Conservation (phyloP, 2,888 invertebrate genomes). For the Nomada fabriciana region DNA sequence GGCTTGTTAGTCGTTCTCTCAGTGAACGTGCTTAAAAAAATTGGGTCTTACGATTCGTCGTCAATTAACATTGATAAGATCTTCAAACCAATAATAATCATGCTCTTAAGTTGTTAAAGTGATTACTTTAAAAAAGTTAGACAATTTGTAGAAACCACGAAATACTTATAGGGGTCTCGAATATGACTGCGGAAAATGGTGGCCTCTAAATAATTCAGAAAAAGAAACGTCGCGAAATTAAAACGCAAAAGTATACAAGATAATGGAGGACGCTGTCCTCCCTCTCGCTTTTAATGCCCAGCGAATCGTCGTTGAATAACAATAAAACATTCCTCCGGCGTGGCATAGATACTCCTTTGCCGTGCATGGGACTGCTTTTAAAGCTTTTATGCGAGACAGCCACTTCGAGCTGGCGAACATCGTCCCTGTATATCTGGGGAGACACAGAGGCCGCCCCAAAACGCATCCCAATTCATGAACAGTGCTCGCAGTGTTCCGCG, state of each 20-base stretch:
- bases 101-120: too few species aligned
- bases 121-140: too few species aligned
- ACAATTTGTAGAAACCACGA: too few species aligned
- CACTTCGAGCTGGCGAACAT: constrained; percentile 26
- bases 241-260: not conserved
- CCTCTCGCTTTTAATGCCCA: constrained; percentile 35
- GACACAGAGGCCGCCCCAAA: not conserved
- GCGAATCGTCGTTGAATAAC: constrained; percentile 34
- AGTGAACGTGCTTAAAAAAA: not conserved
- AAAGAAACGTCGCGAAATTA: not conserved
- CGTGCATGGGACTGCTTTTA: constrained; percentile 57
- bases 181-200: too few species aligned
- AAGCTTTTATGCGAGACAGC: constrained; percentile 58
- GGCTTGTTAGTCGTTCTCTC: not conserved
- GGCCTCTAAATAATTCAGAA: not conserved
- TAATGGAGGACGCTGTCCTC: constrained; percentile 17
- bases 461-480: constrained; percentile 27
- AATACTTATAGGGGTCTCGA: too few species aligned
- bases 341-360: constrained; percentile 44
- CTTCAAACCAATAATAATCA: too few species aligned
- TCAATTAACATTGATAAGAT: too few species aligned
- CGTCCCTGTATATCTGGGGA: constrained; percentile 11
- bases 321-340: constrained; percentile 36
- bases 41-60: not conserved
- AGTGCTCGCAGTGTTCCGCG: constrained; percentile 5